Evolutionary conservation across 1,140 invertebrate species (phyloP), one percentile per base, ranked within the genome.

Genomic region (Oedothorax gibbosus): DNA sequence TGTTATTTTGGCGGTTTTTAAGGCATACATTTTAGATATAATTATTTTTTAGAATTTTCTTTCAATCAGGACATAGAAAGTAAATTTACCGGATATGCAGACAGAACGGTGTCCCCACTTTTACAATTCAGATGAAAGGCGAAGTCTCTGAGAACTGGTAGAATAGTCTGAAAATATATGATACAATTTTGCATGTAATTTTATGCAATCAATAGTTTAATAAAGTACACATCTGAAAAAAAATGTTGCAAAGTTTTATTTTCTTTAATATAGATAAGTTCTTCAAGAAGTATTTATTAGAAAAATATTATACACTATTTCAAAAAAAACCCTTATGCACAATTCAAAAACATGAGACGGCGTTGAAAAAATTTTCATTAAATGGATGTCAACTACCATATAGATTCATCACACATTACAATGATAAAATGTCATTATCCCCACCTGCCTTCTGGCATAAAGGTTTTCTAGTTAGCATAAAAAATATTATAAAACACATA

Each of bases 101-200:
- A 66, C n/a, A 54, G 66, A 11, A 75, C 53, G 10, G 64, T 62
- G 21, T 84, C 62, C 11, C 81, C 81, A 12, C 51, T 56, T 75
- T 76, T 66, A 51, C 75, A 9, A 49, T 84, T 84, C 60, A 84
- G 51, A 50, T 84, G 81, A 66, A 84, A 75, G 8, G 81, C 81
- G 20, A 84, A 84, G 35, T 84, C 81, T 66, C 81, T 20, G 15
- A 84, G 5, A 21, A 75, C 50, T n/a, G 81, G 8, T 18, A 84
- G 21, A 2, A 84, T 56, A 0, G 71, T 75, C 81, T 84, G 51
- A 60, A 76, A 75, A 71, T 2, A 53, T 15, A 18, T 4, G 21
- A 21, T 35, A 75, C 2, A 35, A 8, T 57, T 2, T 2, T n/a
- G 0, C 9, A 18, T 64, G 20, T 12, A 20, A 64, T 64, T 11